Evolutionary conservation across 2,797 vertebrate genomes (phyloP).

Genomic region (Gallirallus australis): DNA sequence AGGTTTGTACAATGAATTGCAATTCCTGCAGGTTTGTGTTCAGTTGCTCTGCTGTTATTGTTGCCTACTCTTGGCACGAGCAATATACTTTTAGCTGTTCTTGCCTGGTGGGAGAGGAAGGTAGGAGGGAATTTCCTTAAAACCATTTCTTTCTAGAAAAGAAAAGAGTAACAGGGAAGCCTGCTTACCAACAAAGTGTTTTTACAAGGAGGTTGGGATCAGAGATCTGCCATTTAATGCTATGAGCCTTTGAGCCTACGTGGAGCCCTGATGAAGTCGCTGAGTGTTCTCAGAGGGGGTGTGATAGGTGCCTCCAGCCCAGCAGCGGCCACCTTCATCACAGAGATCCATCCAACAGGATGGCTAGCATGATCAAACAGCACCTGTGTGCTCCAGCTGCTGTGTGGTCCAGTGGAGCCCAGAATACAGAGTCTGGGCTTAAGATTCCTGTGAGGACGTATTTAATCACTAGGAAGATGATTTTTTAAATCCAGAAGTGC

Average conservation of each 20-base stretch:
- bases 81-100: neutral
- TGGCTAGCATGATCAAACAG: neutral
- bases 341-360: rapidly evolving
- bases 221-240: neutral
- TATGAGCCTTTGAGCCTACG: neutral
- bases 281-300: neutral
- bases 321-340: neutral
- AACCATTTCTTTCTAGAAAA: neutral
- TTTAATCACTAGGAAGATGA: neutral
- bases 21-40: neutral
- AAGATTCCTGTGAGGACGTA: neutral
- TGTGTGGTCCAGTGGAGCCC: neutral
- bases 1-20: neutral
- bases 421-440: neutral
- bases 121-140: neutral
- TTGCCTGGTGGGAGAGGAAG: neutral
- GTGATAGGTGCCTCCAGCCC: neutral
- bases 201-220: neutral
- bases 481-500: neutral
- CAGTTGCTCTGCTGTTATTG: neutral
- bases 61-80: neutral
- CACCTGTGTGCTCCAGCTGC: neutral
- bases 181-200: neutral
- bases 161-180: neutral
- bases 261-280: neutral